These are phyloP conservation scores for Cheiracanthium punctorium DNA, from an alignment of 2,888 invertebrate species.

Conservation along the genomic window DNA sequence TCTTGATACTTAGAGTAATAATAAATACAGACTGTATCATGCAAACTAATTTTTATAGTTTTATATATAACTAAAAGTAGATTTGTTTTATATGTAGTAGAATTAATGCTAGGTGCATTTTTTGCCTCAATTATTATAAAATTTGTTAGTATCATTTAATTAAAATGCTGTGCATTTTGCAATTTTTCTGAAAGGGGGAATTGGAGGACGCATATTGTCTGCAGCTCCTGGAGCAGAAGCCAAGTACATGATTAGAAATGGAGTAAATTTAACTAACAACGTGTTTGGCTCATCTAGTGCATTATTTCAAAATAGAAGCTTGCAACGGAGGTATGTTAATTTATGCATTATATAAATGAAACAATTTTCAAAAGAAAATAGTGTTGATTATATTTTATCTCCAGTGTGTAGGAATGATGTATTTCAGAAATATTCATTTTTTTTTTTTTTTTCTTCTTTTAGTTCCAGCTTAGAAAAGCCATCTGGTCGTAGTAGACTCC, in stretches of 20 bases:
- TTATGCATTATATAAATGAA: too few relatives aligned
- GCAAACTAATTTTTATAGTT: too few relatives aligned
- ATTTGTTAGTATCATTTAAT: not conserved
- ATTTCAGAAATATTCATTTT: not conserved
- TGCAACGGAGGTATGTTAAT: conserved; percentile 70
- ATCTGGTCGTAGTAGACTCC: conserved; percentile 87
- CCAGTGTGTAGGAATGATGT: too few relatives aligned
- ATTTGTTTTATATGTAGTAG: too few relatives aligned
- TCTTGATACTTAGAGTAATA: too few relatives aligned
- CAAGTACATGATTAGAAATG: conserved; percentile 81
- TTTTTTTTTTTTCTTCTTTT: conserved; percentile 6
- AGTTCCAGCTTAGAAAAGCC: conserved; percentile 75
- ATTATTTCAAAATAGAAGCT: conserved; percentile 79
- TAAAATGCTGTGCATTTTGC: too few relatives aligned
- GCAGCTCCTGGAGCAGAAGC: conserved; percentile 94
- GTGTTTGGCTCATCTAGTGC: conserved; percentile 87
- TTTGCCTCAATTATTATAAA: not conserved
- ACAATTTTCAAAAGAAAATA: too few relatives aligned
- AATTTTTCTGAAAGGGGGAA: conserved; percentile 40
- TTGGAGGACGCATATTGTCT: conserved; percentile 82
- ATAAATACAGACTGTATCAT: too few relatives aligned
- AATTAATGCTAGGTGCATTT: too few relatives aligned
- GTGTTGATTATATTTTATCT: too few relatives aligned
- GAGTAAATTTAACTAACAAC: conserved; percentile 77
- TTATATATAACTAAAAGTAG: too few relatives aligned